Conservation (phyloP, 2,888 invertebrate species). For the Dasypolia templi region DNA sequence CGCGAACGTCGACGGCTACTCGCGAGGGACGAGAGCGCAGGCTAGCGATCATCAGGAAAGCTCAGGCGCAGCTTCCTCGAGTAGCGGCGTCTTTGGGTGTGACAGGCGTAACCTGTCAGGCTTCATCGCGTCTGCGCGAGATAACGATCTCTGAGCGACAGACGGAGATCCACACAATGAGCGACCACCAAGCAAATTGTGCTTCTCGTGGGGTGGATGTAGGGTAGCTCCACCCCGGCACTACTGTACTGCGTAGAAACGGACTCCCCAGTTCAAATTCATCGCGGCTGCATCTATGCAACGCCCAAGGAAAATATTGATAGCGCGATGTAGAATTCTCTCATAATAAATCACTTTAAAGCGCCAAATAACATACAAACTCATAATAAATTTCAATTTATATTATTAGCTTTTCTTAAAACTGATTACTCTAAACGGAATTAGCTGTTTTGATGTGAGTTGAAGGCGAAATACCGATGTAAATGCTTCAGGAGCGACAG, state of each 20-base stretch:
- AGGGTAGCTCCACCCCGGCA: constrained; percentile 75
- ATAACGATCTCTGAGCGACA: neutral
- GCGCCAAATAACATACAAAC: neutral
- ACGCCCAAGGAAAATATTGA: constrained; percentile 56
- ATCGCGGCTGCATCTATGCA: constrained; percentile 36
- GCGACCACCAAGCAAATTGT: constrained; percentile 57
- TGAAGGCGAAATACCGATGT: constrained; percentile 15
- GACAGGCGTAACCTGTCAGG: neutral
- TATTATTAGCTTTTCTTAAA: neutral
- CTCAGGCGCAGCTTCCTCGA: too few species aligned
- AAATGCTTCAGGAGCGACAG: constrained; percentile 32
- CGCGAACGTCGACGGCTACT: constrained; percentile 12
- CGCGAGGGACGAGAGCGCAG: neutral
- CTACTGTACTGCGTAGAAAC: constrained; percentile 82
- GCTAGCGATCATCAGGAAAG: neutral
- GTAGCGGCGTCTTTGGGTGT: neutral
- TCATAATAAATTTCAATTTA: neutral
- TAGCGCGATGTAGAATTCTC: constrained; percentile 69
- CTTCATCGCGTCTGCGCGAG: neutral
- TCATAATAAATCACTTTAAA: neutral
- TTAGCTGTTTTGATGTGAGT: neutral
- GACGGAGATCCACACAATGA: constrained; percentile 48
- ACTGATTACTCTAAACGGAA: neutral
- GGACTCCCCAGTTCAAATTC: constrained; percentile 70
- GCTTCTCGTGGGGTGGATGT: constrained; percentile 65